Percentiles rank a stretch among this genome's conserved stretches.
Evolutionary conservation across 2,113 vertebrate genomes (phyloP).

Genomic region (Chionis minor): DNA sequence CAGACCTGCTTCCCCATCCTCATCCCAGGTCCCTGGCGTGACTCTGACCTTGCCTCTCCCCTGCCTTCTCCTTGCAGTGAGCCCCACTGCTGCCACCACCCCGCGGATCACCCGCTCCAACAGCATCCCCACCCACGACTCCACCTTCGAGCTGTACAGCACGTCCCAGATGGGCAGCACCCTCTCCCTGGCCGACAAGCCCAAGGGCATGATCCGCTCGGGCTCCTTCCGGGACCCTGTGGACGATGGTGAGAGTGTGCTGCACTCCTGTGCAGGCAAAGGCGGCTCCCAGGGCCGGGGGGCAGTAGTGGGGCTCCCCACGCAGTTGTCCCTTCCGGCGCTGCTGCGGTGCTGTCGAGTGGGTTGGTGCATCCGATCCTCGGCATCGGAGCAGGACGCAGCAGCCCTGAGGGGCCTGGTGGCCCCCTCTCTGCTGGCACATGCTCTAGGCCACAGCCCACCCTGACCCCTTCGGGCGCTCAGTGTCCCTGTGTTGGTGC

Average conservation of each 20-base stretch:
- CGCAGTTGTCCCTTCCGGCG: neutral
- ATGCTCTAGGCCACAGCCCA: neutral
- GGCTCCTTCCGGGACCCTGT: conserved; percentile 92
- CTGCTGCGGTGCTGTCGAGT: neutral
- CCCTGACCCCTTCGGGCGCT: neutral
- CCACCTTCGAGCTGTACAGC: conserved; percentile 88
- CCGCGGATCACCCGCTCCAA: conserved; percentile 95
- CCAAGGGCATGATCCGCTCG: conserved; percentile 94
- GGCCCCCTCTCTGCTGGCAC: neutral
- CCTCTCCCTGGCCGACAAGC: conserved; percentile 89
- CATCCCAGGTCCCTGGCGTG: neutral
- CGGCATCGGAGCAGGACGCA: neutral
- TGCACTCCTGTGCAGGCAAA: neutral
- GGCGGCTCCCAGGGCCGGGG: neutral
- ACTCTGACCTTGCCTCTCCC: conserved; percentile 53
- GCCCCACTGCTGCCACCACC: conserved; percentile 80
- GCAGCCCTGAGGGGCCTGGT: neutral
- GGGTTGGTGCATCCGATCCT: accelerated
- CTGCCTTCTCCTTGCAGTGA: conserved; percentile 73
- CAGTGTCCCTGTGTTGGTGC: neutral
- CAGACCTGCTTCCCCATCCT: neutral
- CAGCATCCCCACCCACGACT: conserved; percentile 95
- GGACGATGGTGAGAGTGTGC: conserved; percentile 86
- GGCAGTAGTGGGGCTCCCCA: neutral
- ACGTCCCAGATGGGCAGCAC: conserved; percentile 91